phyloP scores from a whole-genome alignment of 2,797 vertebrate species.

The Myotis myotis region DNA sequence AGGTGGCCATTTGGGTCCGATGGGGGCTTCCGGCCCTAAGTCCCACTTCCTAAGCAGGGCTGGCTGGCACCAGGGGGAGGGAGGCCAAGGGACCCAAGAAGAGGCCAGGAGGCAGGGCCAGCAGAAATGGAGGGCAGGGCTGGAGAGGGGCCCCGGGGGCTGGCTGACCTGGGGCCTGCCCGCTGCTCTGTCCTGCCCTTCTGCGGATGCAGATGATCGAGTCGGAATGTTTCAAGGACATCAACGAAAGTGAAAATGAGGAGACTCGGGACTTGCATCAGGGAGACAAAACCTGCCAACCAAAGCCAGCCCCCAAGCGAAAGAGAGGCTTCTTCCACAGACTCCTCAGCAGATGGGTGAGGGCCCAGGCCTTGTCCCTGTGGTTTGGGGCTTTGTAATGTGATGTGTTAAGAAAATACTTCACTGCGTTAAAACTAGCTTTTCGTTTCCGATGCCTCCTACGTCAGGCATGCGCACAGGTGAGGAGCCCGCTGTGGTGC shows the following conservation, averaged over 20 bases:
- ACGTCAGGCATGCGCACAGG: not conserved
- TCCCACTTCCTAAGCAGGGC: not conserved
- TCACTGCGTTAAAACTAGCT: not conserved
- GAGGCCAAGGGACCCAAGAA: not conserved
- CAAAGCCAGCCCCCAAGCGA: constrained; percentile 76
- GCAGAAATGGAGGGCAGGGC: fast-evolving
- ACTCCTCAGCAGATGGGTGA: constrained; percentile 90
- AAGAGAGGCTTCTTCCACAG: constrained; percentile 93
- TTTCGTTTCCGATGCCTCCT: not conserved
- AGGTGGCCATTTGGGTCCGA: not conserved
- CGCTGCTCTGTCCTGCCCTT: not conserved
- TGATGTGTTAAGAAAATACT: not conserved
- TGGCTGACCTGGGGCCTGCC: not conserved
- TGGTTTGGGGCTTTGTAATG: not conserved
- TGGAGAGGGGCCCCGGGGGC: not conserved
- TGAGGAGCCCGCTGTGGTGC: not conserved
- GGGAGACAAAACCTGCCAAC: constrained; percentile 82
- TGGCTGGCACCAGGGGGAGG: not conserved
- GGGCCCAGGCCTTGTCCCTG: fast-evolving
- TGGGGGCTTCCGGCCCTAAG: not conserved
- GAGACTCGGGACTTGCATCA: constrained; percentile 84
- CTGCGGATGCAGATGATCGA: constrained; percentile 92
- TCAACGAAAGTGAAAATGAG: constrained; percentile 89
- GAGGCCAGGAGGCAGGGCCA: not conserved
- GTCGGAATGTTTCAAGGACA: constrained; percentile 95